phyloP scores from a whole-genome alignment of 1,140 invertebrate genomes.

The Aethina tumida region DNA sequence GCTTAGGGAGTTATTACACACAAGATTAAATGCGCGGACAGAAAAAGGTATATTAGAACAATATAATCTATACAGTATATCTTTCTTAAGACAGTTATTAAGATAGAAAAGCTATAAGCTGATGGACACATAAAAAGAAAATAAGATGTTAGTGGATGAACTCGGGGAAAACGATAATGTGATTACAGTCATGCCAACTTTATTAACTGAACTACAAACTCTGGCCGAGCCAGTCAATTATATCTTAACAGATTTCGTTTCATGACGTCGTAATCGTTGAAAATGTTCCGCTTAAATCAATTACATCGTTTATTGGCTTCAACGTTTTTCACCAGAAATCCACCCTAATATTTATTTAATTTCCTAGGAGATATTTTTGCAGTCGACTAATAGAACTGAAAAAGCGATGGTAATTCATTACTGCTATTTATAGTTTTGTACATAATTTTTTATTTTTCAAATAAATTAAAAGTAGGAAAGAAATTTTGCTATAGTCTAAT shows the following conservation, averaged over 20 bases:
- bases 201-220: constrained; percentile 10
- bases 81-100: constrained; percentile 3
- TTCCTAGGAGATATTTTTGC: too few relatives aligned
- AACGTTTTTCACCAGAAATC: constrained; percentile 5
- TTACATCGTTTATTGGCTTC: constrained; percentile 6
- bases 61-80: too few relatives aligned
- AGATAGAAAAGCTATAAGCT: constrained; percentile 4
- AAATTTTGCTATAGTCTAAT: too few relatives aligned
- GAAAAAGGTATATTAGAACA: too few relatives aligned
- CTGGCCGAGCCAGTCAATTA: constrained; percentile 2
- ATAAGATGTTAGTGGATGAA: constrained; percentile 14
- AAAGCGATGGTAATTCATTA: too few relatives aligned
- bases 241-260: constrained; percentile 2
- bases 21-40: too few relatives aligned
- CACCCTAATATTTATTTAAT: neutral
- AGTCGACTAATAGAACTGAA: too few relatives aligned
- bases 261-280: constrained; percentile 1
- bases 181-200: constrained; percentile 15
- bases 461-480: too few relatives aligned
- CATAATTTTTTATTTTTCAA: too few relatives aligned
- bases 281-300: constrained; percentile 9
- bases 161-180: constrained; percentile 13
- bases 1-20: too few relatives aligned
- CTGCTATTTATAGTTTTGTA: too few relatives aligned
- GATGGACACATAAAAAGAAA: constrained; percentile 12